Evolutionary conservation across 2,888 invertebrate species (phyloP), one percentile per base, ranked within the genome.

Genomic region (Brachyopa scutellaris): DNA sequence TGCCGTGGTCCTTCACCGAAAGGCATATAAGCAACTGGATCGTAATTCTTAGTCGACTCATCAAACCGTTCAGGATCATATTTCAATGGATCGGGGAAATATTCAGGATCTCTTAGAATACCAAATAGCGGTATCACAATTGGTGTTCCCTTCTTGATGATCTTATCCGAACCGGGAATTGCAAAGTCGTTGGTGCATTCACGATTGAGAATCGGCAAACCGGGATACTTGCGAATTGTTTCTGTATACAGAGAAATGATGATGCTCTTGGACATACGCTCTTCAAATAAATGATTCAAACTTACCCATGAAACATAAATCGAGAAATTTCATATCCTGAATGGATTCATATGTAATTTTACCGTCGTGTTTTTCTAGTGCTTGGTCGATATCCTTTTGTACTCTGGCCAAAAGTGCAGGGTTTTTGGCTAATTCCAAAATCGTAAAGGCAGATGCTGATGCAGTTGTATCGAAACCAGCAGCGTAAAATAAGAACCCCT

Each of bases 391-490:
- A n/a, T n/a, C n/a, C n/a, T n/a, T n/a, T n/a, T n/a, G n/a, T n/a
- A n/a, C n/a, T n/a, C n/a, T n/a, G n/a, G n/a, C n/a, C 55, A 91
- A 86, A 1, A 91, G 61, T 0, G 90, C 88, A 7, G 88, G 89
- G 84, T 91, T 87, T 77, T 89, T 87, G 3, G 91, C 88, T n/a
- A 92, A 84, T 69, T 91, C 90, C 67, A 90, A 91, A 8, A 91
- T 84, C 0, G 88, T 88, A 69, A 89, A 91, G 4, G 90, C 87
- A 0, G 91, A 83, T 0, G 91, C 87, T 0, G 90, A 88, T 0
- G 91, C 88, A 0, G 91, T 90, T 0, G 91, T 91, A 78, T 92
- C 92, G 13, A 89, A 90, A 0, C 92, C 92, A 8, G 91, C 92
- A 1, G 90, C 80, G 49, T 90, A 91, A 77, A 92, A 91, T 0